Percentiles rank a stretch among this genome's conserved stretches.
These are phyloP conservation scores for Micromussa lordhowensis DNA, from an alignment of 92 coral and sea anemone species.

Conservation along the genomic window DNA sequence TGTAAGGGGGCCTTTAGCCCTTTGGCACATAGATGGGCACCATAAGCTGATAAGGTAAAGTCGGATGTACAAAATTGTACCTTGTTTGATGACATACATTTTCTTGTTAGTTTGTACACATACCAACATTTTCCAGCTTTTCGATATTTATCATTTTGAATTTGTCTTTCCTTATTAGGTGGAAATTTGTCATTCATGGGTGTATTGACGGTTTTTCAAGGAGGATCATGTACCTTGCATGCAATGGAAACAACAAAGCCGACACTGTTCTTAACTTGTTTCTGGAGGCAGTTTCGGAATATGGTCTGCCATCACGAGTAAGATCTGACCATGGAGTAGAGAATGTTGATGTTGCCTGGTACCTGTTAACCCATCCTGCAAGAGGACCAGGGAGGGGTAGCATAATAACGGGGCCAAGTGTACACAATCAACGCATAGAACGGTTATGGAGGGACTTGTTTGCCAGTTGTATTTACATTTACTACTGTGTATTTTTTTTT, in stretches of 20 bases:
- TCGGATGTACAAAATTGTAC: too few relatives aligned
- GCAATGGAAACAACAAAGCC: conserved; percentile 10
- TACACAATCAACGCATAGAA: too few relatives aligned
- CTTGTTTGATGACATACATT: too few relatives aligned
- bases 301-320: too few relatives aligned
- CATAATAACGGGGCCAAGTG: too few relatives aligned
- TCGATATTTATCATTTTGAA: neutral
- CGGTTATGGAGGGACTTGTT: too few relatives aligned
- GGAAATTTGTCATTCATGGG: neutral
- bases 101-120: neutral
- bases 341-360: conserved; percentile 1
- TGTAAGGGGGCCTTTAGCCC: conserved; percentile 64
- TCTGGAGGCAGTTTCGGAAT: too few relatives aligned
- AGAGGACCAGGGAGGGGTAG: too few relatives aligned
- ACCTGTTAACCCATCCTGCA: too few relatives aligned
- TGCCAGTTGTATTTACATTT: too few relatives aligned
- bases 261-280: neutral
- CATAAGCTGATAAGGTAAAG: conserved; percentile 57
- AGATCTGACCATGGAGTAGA: conserved; percentile 10
- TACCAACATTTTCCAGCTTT: neutral
- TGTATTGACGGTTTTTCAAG: conserved; percentile 3
- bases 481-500: too few relatives aligned
- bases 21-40: conserved; percentile 74
- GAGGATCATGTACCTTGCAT: neutral
- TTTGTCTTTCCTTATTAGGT: conserved; percentile 7